Percentiles rank a stretch among this genome's conserved stretches.
Evolutionary conservation across 2,113 vertebrate species (phyloP).

Genomic region (Mugil cephalus): DNA sequence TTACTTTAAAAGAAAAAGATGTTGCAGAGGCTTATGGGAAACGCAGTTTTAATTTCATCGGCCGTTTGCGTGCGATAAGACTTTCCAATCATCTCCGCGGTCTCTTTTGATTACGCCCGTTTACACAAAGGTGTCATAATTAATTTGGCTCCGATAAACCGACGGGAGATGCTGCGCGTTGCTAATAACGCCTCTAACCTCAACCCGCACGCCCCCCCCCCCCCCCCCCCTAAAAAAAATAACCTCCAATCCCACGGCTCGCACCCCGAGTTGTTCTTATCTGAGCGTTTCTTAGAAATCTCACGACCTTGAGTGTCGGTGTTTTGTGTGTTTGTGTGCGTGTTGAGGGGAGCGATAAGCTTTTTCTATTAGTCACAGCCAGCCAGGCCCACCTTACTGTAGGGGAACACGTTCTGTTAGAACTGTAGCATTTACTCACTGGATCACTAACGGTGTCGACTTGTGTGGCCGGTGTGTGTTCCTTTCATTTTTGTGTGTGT

Average conservation of each 20-base stretch:
- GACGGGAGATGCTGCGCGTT: not conserved
- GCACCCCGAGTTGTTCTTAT: constrained; percentile 46
- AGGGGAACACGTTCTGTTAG: constrained; percentile 22
- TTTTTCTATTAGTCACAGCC: constrained; percentile 61
- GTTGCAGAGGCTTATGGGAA: constrained; percentile 11
- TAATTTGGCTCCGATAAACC: not conserved
- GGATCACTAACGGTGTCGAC: constrained; percentile 29
- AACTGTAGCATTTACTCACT: constrained; percentile 19
- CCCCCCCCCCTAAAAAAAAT: not conserved
- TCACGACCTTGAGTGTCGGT: constrained; percentile 59
- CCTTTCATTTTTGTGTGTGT: not conserved
- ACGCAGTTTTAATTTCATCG: constrained; percentile 5
- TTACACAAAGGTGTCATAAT: constrained; percentile 15
- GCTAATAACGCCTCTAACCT: not conserved
- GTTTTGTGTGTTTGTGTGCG: constrained; percentile 3
- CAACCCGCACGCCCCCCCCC: not conserved
- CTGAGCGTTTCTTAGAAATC: constrained; percentile 55
- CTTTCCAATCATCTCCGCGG: not conserved
- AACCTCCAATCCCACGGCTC: constrained; percentile 6
- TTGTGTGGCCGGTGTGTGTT: not conserved
- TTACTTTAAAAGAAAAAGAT: no score
- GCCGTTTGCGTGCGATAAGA: not conserved
- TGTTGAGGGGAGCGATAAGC: constrained; percentile 52
- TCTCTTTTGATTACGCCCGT: constrained; percentile 19
- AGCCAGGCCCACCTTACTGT: constrained; percentile 22